phyloP scores from a whole-genome alignment of 2,888 invertebrate species.

The Troglohyphantes excavatus region DNA sequence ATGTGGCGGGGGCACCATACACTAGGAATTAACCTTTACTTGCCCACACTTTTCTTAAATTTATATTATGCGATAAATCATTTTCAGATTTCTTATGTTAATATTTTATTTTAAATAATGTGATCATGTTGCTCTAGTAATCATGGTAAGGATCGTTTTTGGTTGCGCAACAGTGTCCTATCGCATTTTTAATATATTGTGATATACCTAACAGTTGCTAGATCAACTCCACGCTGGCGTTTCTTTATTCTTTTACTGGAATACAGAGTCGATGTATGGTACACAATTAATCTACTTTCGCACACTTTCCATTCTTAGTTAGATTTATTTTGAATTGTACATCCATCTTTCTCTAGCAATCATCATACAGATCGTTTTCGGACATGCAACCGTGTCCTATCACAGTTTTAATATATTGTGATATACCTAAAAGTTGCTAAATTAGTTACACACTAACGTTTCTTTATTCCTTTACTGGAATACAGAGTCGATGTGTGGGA shows the following conservation, averaged over 20 bases:
- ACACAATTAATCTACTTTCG: neutral
- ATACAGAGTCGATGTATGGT: constrained; percentile 12
- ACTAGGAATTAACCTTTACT: too few species aligned
- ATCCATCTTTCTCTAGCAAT: too few species aligned
- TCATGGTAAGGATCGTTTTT: neutral
- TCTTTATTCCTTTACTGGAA: neutral
- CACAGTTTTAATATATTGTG: neutral
- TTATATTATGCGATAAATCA: too few species aligned
- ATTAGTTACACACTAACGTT: constrained; percentile 6
- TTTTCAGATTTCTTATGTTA: too few species aligned
- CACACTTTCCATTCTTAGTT: too few species aligned
- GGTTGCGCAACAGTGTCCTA: constrained; percentile 55
- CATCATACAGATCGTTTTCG: neutral
- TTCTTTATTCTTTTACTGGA: constrained; percentile 8
- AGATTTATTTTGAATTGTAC: too few species aligned
- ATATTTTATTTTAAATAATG: too few species aligned
- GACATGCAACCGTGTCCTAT: too few species aligned
- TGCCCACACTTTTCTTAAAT: too few species aligned
- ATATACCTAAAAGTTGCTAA: constrained; percentile 25
- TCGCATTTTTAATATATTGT: neutral
- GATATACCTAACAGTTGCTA: constrained; percentile 50
- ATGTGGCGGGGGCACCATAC: too few species aligned
- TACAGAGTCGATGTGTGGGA: constrained; percentile 6
- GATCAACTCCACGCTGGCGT: constrained; percentile 14
- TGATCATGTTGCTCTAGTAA: too few species aligned